Evolutionary conservation across 1,140 invertebrate genomes (phyloP).

Genomic region (Leptopilina clavipes): DNA sequence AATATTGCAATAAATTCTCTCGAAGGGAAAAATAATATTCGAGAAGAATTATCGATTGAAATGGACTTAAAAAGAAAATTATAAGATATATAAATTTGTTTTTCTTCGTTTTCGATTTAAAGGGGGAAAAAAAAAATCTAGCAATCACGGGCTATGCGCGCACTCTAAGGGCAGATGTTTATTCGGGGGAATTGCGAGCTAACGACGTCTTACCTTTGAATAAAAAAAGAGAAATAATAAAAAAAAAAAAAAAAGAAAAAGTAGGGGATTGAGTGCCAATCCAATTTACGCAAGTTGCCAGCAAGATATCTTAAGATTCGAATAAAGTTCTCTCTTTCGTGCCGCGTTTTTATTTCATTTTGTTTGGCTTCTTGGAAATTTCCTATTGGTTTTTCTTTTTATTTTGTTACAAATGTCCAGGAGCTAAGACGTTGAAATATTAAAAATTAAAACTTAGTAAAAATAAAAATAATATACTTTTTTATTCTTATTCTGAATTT

Average conservation of each 20-base stretch:
- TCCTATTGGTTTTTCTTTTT: too few species aligned
- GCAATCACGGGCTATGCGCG: neutral
- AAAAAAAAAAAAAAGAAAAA: slow-evolving; percentile 61
- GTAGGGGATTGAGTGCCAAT: slow-evolving; percentile 54
- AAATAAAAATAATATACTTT: too few species aligned
- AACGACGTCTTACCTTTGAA: slow-evolving; percentile 4
- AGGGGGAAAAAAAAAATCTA: neutral
- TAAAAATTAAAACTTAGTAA: too few species aligned
- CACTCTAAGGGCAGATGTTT: neutral
- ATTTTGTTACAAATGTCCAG: too few species aligned
- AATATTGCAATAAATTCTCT: too few species aligned
- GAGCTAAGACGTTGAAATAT: too few species aligned
- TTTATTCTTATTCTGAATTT: too few species aligned
- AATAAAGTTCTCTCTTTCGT: slow-evolving; percentile 42
- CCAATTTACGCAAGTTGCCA: slow-evolving; percentile 58
- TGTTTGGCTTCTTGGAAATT: neutral
- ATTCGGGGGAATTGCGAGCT: slow-evolving; percentile 24
- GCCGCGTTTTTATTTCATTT: slow-evolving; percentile 12
- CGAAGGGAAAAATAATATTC: too few species aligned
- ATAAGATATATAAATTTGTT: neutral
- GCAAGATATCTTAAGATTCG: slow-evolving; percentile 38
- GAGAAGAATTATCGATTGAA: too few species aligned
- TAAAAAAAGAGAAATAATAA: slow-evolving; percentile 32
- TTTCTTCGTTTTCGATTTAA: neutral
- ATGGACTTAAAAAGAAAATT: neutral